Conservation (phyloP, 2,888 invertebrate species). For the Pachydiplax longipennis region DNA sequence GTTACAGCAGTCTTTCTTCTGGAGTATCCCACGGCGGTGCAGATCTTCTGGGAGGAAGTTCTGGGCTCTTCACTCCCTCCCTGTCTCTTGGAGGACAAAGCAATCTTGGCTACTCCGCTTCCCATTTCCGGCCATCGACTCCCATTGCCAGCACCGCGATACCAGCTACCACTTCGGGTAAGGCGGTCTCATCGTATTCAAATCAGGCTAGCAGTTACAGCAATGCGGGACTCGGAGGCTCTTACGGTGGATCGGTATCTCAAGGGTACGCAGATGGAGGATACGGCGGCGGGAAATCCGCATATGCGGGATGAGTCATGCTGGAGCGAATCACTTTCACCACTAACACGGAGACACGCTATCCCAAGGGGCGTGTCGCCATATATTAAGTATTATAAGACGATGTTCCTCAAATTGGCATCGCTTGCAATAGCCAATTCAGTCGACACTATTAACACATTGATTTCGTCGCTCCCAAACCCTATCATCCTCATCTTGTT, state of each 20-base stretch:
- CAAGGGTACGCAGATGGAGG: conserved; percentile 11
- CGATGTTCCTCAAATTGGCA: conserved; percentile 19
- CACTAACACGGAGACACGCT: neutral
- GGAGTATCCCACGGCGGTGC: neutral
- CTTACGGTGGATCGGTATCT: neutral
- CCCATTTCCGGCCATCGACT: neutral
- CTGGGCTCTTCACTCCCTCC: neutral
- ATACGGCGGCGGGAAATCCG: neutral
- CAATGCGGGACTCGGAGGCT: conserved; percentile 2
- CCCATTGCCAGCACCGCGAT: neutral
- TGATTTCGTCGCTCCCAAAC: neutral
- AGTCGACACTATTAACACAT: neutral
- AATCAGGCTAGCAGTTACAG: conserved; percentile 24
- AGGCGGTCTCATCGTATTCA: neutral
- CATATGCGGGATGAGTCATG: neutral
- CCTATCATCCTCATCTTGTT: neutral
- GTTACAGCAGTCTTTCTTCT: neutral
- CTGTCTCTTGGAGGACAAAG: neutral
- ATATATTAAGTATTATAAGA: conserved; percentile 11
- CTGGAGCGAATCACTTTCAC: neutral
- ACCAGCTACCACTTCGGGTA: neutral
- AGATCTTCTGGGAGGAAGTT: neutral
- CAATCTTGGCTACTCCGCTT: neutral
- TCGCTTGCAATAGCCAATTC: neutral
- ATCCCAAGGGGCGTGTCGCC: neutral